Conservation (phyloP, 2,888 invertebrate species). For the Drosophila paranaensis region DNA sequence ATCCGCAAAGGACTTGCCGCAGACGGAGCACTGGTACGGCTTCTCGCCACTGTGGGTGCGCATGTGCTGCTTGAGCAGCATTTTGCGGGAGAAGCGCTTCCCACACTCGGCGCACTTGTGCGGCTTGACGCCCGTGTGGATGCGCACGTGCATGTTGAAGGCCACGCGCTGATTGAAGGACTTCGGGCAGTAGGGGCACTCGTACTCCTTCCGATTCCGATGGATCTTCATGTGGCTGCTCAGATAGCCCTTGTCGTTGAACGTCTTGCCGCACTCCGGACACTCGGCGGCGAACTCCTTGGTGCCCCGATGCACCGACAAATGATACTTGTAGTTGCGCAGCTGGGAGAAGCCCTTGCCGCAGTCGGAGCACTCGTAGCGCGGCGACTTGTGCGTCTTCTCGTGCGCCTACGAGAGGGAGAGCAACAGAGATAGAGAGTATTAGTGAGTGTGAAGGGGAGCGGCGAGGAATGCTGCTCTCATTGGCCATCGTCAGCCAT, state of each 20-base stretch:
- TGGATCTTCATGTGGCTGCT: constrained; percentile 95
- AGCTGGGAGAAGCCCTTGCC: constrained; percentile 93
- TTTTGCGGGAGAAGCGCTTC: constrained; percentile 93
- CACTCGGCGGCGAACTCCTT: constrained; percentile 90
- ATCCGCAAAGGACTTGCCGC: constrained; percentile 93
- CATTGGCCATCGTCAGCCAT: constrained; percentile 65
- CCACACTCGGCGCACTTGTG: constrained; percentile 91
- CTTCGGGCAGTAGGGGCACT: constrained; percentile 92
- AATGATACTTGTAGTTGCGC: constrained; percentile 93
- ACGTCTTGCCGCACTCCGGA: constrained; percentile 92
- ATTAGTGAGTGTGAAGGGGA: constrained; percentile 10
- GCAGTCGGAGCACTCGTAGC: constrained; percentile 91
- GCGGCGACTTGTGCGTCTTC: constrained; percentile 84
- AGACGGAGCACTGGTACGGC: constrained; percentile 92
- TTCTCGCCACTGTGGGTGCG: constrained; percentile 92
- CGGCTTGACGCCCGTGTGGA: constrained; percentile 92
- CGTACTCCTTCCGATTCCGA: constrained; percentile 92
- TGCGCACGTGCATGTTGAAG: constrained; percentile 94
- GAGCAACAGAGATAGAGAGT: background rate
- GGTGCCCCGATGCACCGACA: constrained; percentile 92
- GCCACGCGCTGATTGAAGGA: constrained; percentile 94
- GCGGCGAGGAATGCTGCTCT: constrained; percentile 17
- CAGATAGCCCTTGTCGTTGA: constrained; percentile 93
- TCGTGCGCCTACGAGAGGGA: constrained; percentile 80
- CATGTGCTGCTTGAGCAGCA: constrained; percentile 93